Base-by-base conservation (phyloP, 2,113 vertebrate genomes). In the Esox niger region DNA sequence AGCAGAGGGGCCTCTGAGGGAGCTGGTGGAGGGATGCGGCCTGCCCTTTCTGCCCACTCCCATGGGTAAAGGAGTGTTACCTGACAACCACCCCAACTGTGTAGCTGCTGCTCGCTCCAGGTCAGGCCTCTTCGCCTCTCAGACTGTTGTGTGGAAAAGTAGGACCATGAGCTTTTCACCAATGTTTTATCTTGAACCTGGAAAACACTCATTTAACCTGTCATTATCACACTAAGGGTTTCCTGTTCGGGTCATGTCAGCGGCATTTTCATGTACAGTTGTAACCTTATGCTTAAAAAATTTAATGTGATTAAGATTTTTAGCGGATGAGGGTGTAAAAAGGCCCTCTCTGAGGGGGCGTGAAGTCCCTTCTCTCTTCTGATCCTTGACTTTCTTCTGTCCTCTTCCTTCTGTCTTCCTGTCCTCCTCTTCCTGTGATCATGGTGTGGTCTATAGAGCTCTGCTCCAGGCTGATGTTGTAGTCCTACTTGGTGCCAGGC, bases 1-100 rank as follows among this genome's bases (percentile, higher is more conserved):
- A 58, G 96, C 96, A 49, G 97, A 98, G 85, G 68, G 71, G 9
- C 92, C 68, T 71, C 78, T 98, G 71, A 82, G 82, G 65, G 90
- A 90, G 66, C 67, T 99, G 87, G 94, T 98, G 76, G 91, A 96
- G 43, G 77, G 74, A 1, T 94, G 84, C 68, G 88, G 92, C 2
- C 38, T 99, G 68, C 97, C 96, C 1, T 99, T 98, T 87, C 87
- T 99, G 75, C 93, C 96, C 74, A 98, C 97, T 0, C 97, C 97
- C 1, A 99, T 99, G 97, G 97, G 95, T 10, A 99, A 99, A 80
- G 97, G 97, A 26, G 93, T 97, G 58, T 86, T 98, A 64, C 93
- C 95, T 27, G 97, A 99, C 81, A 88, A 93, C 79, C 97, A 99
- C 79, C 91, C 90, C 31, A 91, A 93, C 68, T 98, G 95, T 83